Evolutionary conservation across 2,888 invertebrate species (phyloP), one percentile per base, ranked within the genome.

Genomic region (Hyposoter dolosus): DNA sequence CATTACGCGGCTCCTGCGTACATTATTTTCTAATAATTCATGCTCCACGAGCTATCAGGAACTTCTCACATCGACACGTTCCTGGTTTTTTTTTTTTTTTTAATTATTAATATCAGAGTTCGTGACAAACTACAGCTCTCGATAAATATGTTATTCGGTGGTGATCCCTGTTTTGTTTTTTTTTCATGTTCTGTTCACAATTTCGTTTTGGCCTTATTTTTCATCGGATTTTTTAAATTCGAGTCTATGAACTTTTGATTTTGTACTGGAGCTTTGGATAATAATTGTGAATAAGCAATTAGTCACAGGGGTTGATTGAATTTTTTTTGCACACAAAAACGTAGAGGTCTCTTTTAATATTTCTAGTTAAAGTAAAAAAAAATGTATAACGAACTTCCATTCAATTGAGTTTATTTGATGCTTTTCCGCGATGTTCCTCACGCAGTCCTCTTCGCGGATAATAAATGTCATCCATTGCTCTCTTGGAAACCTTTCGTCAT

Each of bases 361-460:
- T 15, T 65, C 9, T 40, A 40, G 40, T 35, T 35, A 28, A 19
- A 65, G 40, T 10, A 3, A 23, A 60, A 23, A 60, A 19, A 45
- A 15, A 60, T 17, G n/a, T 40, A 50, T 76, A 82, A 82, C 63
- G 82, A 82, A 69, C 47, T 47, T 76, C 47, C 32, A 75, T 82
- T 76, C 65, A 65, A 45, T 56, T 1, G 15, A 35, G 23, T 23
- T 23, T 23, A 28, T 60, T 76, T 35, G 7, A 69, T 15, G 32
- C 12, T 76, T 35, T 65, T 65, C 65, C 19, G n/a, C 19, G 65
- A 40, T 35, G n/a, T 40, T 40, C 19, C 65, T 65, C 65, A 65
- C 35, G 65, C 32, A 65, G 35, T n/a, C 17, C 65, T 65, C 35
- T 35, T n/a, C 28, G 1, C 40, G 40, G 7, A n/a, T 40, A 40